Percentiles rank a stretch among this genome's conserved stretches.
Conservation (phyloP, 2,113 vertebrate genomes). For the Urocynchramus pylzowi region DNA sequence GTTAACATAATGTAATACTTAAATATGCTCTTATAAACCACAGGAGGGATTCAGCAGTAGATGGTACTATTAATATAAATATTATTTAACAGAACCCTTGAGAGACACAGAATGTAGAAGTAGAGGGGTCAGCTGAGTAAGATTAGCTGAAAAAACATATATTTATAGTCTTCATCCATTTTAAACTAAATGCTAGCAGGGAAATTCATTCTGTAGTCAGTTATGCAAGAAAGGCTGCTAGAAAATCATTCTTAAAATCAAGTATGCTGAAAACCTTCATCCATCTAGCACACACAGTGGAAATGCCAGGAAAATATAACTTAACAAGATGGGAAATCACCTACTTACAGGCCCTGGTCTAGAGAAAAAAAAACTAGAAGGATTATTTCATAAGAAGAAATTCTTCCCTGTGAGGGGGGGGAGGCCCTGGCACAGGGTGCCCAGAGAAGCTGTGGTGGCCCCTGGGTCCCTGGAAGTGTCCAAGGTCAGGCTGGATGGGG, state of each 20-base stretch:
- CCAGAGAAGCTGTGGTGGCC: neutral
- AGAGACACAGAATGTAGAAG: neutral
- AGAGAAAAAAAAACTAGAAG: neutral
- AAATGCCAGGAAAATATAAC: neutral
- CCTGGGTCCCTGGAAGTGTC: neutral
- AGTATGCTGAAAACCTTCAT: neutral
- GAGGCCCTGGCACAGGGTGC: rapidly evolving
- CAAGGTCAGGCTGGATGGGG: rapidly evolving
- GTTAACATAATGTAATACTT: slow-evolving; percentile 43
- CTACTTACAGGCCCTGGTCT: neutral
- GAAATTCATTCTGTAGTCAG: neutral
- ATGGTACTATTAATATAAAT: slow-evolving; percentile 50
- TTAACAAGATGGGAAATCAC: neutral
- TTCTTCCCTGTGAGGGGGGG: rapidly evolving
- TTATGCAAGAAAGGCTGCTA: neutral
- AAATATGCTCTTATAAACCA: slow-evolving; percentile 57
- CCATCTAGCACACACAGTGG: neutral
- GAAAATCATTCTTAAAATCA: neutral
- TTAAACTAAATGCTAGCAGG: neutral
- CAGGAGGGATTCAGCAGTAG: slow-evolving; percentile 27
- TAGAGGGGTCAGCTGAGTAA: slow-evolving; percentile 3
- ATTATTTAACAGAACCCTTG: slow-evolving; percentile 39
- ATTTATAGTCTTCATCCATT: neutral
- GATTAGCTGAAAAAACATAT: neutral
- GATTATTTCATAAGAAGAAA: neutral